phyloP scores from a whole-genome alignment of 2,797 vertebrate genomes.

The Danio tinwini region DNA sequence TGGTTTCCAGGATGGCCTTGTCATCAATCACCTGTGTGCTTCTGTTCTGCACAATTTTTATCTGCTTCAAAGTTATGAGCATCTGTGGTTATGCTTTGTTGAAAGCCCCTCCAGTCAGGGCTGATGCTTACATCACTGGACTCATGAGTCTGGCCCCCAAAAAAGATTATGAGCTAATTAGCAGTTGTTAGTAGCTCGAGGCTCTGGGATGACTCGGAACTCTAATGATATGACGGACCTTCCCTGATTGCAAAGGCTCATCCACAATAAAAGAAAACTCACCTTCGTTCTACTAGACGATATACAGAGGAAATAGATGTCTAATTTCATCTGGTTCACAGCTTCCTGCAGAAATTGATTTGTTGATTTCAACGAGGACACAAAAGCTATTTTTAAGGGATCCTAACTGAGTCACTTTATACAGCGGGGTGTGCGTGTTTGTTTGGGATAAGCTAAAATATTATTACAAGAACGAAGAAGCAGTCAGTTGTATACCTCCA shows the following conservation, averaged over 20 bases:
- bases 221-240: conserved; percentile 38
- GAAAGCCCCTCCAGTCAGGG: conserved; percentile 42
- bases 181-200: conserved; percentile 49
- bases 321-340: conserved; percentile 51
- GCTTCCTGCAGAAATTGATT: conserved; percentile 45
- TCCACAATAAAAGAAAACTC: background rate
- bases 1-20: conserved; percentile 3
- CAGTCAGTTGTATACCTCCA: conserved; percentile 23
- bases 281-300: background rate
- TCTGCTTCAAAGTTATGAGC: conserved; percentile 23
- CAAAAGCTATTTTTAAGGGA: conserved; percentile 36
- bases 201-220: conserved; percentile 19
- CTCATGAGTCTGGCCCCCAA: conserved; percentile 26
- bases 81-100: conserved; percentile 44
- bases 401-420: conserved; percentile 43
- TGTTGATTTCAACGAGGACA: conserved; percentile 35
- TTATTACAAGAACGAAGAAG: conserved; percentile 51
- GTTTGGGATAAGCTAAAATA: conserved; percentile 64
- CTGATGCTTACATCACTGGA: conserved; percentile 22
- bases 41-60: conserved; percentile 8
- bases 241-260: conserved; percentile 5
- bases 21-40: conserved; percentile 3
- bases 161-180: conserved; percentile 53
- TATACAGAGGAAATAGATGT: conserved; percentile 38
- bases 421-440: conserved; percentile 40